Conservation (phyloP, 2,888 invertebrate genomes). For the Nipponacmea schrenckii region DNA sequence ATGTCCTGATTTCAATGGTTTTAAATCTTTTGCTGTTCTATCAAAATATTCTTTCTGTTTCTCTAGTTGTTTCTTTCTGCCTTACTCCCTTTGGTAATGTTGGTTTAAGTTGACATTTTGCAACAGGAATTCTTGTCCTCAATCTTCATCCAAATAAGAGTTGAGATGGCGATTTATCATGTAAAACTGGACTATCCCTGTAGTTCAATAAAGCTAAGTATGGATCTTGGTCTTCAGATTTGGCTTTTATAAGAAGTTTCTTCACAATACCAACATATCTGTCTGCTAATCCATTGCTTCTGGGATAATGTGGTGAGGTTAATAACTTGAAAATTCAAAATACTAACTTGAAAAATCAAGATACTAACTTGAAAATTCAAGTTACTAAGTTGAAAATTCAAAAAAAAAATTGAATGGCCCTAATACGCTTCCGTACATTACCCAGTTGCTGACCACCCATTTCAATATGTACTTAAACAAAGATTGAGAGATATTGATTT, state of each 20-base stretch:
- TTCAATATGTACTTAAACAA: no score
- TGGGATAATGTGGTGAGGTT: conserved; percentile 5
- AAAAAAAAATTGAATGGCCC: no score
- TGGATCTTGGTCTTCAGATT: background rate
- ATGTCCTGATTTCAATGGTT: background rate
- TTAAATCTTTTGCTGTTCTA: background rate
- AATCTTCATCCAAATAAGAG: background rate
- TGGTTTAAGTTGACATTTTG: background rate
- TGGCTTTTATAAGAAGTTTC: background rate
- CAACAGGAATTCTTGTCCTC: conserved; percentile 4
- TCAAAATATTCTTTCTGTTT: conserved; percentile 8
- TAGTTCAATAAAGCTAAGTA: conserved; percentile 6
- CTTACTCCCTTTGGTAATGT: background rate
- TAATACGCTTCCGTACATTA: no score
- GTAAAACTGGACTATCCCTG: background rate
- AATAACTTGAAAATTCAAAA: no score
- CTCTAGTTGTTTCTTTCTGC: background rate
- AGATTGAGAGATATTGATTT: no score
- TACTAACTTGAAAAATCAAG: no score
- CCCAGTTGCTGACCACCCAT: no score
- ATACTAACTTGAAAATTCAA: no score
- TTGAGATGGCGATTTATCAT: background rate
- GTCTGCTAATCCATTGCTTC: no score
- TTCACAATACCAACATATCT: conserved; percentile 11
- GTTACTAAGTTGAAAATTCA: no score